Conservation (phyloP, 2,797 vertebrate species). For the Sebastiscus albofasciatus region DNA sequence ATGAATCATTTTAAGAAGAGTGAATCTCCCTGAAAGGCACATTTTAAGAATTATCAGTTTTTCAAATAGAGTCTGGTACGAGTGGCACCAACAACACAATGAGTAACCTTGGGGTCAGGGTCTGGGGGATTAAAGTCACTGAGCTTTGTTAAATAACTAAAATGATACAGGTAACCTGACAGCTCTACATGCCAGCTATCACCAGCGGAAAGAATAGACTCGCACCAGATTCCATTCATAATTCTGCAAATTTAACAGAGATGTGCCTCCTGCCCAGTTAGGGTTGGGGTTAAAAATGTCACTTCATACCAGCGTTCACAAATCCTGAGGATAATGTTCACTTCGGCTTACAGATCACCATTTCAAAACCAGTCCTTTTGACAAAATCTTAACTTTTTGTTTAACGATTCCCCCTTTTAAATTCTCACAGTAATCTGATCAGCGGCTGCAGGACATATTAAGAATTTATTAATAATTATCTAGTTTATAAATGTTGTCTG, state of each 20-base stretch:
- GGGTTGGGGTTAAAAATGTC: too few species aligned
- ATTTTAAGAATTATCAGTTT: background rate
- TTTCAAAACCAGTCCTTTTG: background rate
- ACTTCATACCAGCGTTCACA: too few species aligned
- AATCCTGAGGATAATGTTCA: background rate
- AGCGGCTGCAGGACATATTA: background rate
- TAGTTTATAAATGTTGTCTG: background rate
- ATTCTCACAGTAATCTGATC: background rate
- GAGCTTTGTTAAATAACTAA: too few species aligned
- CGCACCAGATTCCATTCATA: too few species aligned
- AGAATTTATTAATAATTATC: background rate
- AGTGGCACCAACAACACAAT: too few species aligned
- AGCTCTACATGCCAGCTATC: too few species aligned
- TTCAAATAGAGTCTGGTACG: background rate
- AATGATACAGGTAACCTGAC: too few species aligned
- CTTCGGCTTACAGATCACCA: background rate
- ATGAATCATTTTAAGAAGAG: background rate
- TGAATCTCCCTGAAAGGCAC: background rate
- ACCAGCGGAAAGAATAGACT: too few species aligned
- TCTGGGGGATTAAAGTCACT: too few species aligned
- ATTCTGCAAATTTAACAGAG: too few species aligned
- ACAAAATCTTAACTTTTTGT: background rate
- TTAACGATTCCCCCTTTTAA: background rate
- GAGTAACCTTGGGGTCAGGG: too few species aligned
- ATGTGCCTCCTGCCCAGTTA: too few species aligned